These are phyloP conservation scores for Perizoma flavofasciatum DNA, from an alignment of 2,888 invertebrate species.

Conservation along the genomic window DNA sequence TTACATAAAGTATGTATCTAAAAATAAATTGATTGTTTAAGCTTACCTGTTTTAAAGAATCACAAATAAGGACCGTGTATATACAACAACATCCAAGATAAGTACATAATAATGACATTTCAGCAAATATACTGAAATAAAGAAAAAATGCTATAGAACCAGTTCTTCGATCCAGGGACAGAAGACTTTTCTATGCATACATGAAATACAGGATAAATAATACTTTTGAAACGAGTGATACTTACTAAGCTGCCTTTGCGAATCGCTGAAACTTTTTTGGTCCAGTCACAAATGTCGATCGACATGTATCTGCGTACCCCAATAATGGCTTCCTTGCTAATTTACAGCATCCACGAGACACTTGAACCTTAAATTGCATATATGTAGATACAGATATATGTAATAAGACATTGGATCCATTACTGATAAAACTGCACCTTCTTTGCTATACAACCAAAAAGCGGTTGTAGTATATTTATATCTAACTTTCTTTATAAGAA, in stretches of 20 bases:
- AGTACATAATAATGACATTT: slow-evolving; percentile 86
- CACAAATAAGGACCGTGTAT: slow-evolving; percentile 90
- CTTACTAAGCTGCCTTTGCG: slow-evolving; percentile 77
- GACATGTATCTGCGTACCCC: slow-evolving; percentile 86
- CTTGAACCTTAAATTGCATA: slow-evolving; percentile 69
- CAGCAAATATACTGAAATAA: slow-evolving; percentile 78
- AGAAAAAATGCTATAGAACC: background rate
- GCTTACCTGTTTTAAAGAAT: slow-evolving; percentile 85
- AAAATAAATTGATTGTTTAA: too few relatives aligned
- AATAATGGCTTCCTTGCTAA: slow-evolving; percentile 75
- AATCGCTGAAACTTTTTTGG: slow-evolving; percentile 75
- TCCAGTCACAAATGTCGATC: slow-evolving; percentile 84
- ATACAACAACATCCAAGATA: slow-evolving; percentile 89
- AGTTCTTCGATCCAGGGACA: too few relatives aligned
- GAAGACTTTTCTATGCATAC: too few relatives aligned
- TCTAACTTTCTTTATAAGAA: too few relatives aligned
- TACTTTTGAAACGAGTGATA: slow-evolving; percentile 8
- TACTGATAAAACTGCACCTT: slow-evolving; percentile 26
- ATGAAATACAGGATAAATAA: too few relatives aligned
- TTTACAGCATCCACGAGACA: slow-evolving; percentile 70
- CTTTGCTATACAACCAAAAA: too few relatives aligned
- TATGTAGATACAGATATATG: too few relatives aligned
- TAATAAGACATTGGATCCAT: too few relatives aligned
- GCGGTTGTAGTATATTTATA: too few relatives aligned
- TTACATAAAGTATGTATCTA: too few relatives aligned